Percentiles rank a stretch among this genome's conserved stretches.
phyloP scores from a whole-genome alignment of 2,888 invertebrate species.

The Linhomoeus sp. region DNA sequence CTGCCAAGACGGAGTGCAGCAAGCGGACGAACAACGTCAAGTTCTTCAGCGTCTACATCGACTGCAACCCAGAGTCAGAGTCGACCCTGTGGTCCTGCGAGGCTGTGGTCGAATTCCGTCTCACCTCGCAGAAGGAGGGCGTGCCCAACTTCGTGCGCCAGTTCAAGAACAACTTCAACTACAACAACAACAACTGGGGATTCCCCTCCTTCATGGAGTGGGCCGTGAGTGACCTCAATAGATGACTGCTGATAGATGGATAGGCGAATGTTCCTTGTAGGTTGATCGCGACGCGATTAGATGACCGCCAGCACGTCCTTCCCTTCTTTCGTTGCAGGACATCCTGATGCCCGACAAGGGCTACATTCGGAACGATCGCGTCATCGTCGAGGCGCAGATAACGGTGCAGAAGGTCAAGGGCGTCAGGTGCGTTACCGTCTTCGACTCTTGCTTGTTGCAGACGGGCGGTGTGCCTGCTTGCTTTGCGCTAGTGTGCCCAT shows the following conservation, averaged over 20 bases:
- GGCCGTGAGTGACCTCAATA: too few species aligned
- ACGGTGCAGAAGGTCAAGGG: constrained; percentile 18
- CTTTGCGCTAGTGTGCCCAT: too few species aligned
- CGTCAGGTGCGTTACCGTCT: constrained; percentile 14
- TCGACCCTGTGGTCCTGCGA: constrained; percentile 23
- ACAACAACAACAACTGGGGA: constrained; percentile 24
- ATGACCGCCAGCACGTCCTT: not conserved
- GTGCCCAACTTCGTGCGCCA: constrained; percentile 11
- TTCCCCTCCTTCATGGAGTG: constrained; percentile 24
- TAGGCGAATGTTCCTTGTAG: too few species aligned
- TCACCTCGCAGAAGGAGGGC: too few species aligned
- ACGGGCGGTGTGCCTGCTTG: too few species aligned
- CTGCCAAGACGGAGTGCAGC: constrained; percentile 22
- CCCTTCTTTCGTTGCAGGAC: not conserved
- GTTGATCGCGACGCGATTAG: too few species aligned
- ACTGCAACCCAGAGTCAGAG: constrained; percentile 24
- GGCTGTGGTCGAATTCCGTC: constrained; percentile 14
- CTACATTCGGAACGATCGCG: constrained; percentile 15
- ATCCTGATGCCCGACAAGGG: constrained; percentile 8
- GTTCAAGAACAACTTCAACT: constrained; percentile 24
- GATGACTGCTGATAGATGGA: too few species aligned
- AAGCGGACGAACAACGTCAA: constrained; percentile 15
- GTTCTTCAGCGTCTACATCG: constrained; percentile 24
- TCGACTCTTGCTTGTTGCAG: too few species aligned
- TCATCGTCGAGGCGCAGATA: constrained; percentile 19